Conservation (phyloP, 2,888 invertebrate genomes). For the Scaeva pyrastri region DNA sequence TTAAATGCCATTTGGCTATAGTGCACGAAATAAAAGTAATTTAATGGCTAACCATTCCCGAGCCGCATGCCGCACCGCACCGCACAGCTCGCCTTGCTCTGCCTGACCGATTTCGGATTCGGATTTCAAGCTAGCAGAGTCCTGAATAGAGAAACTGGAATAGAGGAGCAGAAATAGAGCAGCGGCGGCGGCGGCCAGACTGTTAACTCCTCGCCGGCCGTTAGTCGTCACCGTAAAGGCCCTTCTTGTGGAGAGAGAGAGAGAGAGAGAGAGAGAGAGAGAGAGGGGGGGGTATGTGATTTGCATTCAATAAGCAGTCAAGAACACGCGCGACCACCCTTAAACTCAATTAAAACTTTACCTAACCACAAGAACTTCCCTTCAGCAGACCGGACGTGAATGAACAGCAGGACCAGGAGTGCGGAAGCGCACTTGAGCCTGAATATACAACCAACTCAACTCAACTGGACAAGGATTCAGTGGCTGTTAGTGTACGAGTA, state of each 20-base stretch:
- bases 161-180: not conserved
- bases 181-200: not conserved
- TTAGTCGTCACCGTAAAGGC: too few species aligned
- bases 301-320: constrained; percentile 76
- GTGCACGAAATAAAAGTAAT: constrained; percentile 65
- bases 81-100: not conserved
- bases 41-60: constrained; percentile 56
- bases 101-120: constrained; percentile 5
- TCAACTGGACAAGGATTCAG: constrained; percentile 57
- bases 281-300: constrained; percentile 61
- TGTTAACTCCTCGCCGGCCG: too few species aligned
- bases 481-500: constrained; percentile 46
- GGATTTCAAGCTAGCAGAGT: not conserved
- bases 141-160: not conserved
- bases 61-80: not conserved
- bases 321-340: constrained; percentile 76
- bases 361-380: constrained; percentile 68
- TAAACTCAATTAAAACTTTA: constrained; percentile 76
- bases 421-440: constrained; percentile 27
- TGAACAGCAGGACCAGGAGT: constrained; percentile 30
- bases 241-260: too few species aligned
- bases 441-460: constrained; percentile 28
- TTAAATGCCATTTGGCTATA: constrained; percentile 43
- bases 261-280: too few species aligned
- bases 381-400: constrained; percentile 31